Evolutionary conservation across 2,888 invertebrate species (phyloP), one percentile per base, ranked within the genome.

Genomic region (Agonopterix arenella): DNA sequence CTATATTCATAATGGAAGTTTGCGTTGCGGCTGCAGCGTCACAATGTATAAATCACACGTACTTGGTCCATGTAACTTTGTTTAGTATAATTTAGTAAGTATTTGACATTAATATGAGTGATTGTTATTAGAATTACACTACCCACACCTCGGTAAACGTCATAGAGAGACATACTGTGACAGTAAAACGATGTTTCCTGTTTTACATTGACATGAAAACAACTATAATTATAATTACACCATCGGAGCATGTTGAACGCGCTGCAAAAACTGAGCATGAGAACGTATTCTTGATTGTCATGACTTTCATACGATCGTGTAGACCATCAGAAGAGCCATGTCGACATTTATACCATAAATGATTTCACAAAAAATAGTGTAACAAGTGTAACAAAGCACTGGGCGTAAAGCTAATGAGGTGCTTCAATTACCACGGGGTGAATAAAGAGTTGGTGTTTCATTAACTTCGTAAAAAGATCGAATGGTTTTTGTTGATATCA

Each of bases 221-320:
- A 57, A 64, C 57, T 61, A 62, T 72, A 73, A 76, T 73, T 76
- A 71, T 68, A 69, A 72, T 65, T 67, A 72, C 62, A 70, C 55
- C 54, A 62, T 61, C 57, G 57, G 60, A 62, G 63, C 61, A 56
- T 61, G 64, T 61, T 61, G 56, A 65, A 65, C 63, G 67, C 50
- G 57, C 50, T 51, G 58, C 63, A 78, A 77, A 76, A 79, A 76
- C 48, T 11, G 43, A 43, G 37, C 48, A 46, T 49, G 49, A 45
- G 49, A 52, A 49, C 47, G 46, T 36, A 45, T 42, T 36, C 43
- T 41, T 43, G 46, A 52, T 51, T 52, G 48, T 48, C 45, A 52
- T 47, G 52, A 53, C 52, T 60, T 56, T 54, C 54, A 56, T 55
- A 56, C 44, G 47, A 50, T 55, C 49, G 51, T 47, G 54, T 55